Percentiles rank a stretch among this genome's conserved stretches.
Evolutionary conservation across 2,113 vertebrate species (phyloP).

Genomic region (Pygoscelis adeliae): DNA sequence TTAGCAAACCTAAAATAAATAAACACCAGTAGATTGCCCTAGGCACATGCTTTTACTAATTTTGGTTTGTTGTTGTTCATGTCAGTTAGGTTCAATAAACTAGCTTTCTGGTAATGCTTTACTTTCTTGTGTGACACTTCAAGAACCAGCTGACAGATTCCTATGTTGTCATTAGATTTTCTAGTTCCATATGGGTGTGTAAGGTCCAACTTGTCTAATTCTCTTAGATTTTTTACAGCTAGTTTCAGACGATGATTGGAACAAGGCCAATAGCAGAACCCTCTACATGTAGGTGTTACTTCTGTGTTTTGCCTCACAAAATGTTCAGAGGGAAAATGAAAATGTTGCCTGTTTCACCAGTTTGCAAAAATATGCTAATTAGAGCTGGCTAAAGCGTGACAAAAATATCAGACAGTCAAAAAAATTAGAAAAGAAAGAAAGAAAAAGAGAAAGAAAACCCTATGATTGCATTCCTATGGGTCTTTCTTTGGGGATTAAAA

Average conservation of each 20-base stretch:
- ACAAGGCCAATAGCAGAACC: background rate
- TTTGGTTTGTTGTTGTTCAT: slow-evolving; percentile 42
- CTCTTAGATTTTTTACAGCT: background rate
- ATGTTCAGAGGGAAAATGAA: slow-evolving; percentile 4
- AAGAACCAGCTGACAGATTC: slow-evolving; percentile 17
- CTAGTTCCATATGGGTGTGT: background rate
- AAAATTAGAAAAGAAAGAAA: background rate
- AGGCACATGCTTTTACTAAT: slow-evolving; percentile 47
- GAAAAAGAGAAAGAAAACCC: background rate
- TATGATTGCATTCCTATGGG: background rate
- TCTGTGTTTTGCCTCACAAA: slow-evolving; percentile 56
- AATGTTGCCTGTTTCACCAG: slow-evolving; percentile 3
- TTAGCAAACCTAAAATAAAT: slow-evolving; percentile 24
- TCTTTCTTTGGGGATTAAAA: background rate
- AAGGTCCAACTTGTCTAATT: slow-evolving; percentile 22
- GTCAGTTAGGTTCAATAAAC: slow-evolving; percentile 36
- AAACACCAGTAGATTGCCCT: slow-evolving; percentile 20
- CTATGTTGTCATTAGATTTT: slow-evolving; percentile 44
- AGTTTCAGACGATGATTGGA: slow-evolving; percentile 2
- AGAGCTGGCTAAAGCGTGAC: background rate
- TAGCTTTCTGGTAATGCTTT: slow-evolving; percentile 11
- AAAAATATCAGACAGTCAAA: background rate
- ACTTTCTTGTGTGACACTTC: slow-evolving; percentile 3
- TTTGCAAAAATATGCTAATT: slow-evolving; percentile 31
- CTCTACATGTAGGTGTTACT: background rate